phyloP scores from a whole-genome alignment of 2,113 vertebrate species.

The Pterophyllum scalare region DNA sequence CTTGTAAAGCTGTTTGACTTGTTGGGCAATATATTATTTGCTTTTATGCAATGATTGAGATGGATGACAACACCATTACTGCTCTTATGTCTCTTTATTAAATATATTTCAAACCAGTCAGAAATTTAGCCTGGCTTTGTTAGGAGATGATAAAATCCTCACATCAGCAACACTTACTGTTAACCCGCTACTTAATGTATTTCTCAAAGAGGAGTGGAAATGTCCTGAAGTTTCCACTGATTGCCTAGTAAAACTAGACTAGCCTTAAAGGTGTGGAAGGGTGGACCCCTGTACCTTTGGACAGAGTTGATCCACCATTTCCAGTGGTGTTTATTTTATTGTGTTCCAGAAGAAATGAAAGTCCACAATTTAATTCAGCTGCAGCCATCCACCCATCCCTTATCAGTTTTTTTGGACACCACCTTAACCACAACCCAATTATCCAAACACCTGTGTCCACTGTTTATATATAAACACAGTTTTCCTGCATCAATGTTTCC shows the following conservation, averaged over 20 bases:
- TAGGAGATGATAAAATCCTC: background rate
- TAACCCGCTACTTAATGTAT: background rate
- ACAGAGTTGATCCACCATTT: background rate
- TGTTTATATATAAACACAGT: constrained; percentile 52
- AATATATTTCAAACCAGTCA: background rate
- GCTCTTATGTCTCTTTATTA: background rate
- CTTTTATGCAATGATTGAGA: background rate
- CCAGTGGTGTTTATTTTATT: background rate
- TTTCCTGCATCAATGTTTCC: constrained; percentile 43
- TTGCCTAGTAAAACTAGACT: background rate
- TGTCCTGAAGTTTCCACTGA: background rate
- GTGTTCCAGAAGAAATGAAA: background rate
- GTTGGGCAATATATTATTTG: background rate
- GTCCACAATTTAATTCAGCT: background rate
- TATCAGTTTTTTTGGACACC: background rate
- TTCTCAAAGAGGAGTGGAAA: background rate
- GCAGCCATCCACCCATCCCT: background rate
- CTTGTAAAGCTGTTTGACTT: background rate
- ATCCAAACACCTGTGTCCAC: constrained; percentile 40
- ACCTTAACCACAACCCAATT: background rate
- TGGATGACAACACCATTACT: background rate
- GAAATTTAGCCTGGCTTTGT: background rate
- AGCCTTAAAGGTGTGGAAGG: background rate
- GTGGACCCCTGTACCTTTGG: background rate
- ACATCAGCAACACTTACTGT: background rate